These are phyloP conservation scores for Porphyrio hochstetteri DNA, from an alignment of 2,113 vertebrate genomes.

Conservation along the genomic window DNA sequence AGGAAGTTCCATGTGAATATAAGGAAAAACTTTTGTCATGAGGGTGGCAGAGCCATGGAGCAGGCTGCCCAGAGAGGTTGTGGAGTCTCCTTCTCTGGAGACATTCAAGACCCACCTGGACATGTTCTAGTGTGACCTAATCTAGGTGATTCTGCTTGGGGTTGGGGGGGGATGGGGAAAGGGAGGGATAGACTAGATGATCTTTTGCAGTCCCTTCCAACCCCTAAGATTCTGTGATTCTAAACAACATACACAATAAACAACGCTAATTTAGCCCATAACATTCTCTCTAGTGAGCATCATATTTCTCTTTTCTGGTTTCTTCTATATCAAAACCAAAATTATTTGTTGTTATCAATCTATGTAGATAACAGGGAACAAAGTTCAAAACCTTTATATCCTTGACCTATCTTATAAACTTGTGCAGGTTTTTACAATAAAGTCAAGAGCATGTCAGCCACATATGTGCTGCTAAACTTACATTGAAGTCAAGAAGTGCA, in stretches of 20 bases:
- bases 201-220: too few relatives aligned
- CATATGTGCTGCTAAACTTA: conserved; percentile 65
- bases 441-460: fast-evolving
- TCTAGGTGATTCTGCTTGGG: too few relatives aligned
- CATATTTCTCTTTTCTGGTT: background rate
- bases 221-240: too few relatives aligned
- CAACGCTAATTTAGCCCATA: background rate
- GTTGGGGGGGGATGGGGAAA: too few relatives aligned
- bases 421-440: background rate
- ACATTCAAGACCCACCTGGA: too few relatives aligned
- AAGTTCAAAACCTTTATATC: background rate
- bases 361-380: background rate
- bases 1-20: too few relatives aligned
- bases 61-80: too few relatives aligned
- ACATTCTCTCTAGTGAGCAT: background rate
- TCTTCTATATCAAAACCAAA: background rate
- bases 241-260: background rate
- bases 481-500: conserved; percentile 94
- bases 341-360: background rate
- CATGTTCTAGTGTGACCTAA: too few relatives aligned
- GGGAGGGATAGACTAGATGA: too few relatives aligned
- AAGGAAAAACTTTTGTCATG: too few relatives aligned
- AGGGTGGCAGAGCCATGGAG: too few relatives aligned
- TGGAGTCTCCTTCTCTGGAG: too few relatives aligned
- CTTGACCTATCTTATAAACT: background rate